Conservation (phyloP, 2,797 vertebrate genomes). For the Orestias chungarensis region DNA sequence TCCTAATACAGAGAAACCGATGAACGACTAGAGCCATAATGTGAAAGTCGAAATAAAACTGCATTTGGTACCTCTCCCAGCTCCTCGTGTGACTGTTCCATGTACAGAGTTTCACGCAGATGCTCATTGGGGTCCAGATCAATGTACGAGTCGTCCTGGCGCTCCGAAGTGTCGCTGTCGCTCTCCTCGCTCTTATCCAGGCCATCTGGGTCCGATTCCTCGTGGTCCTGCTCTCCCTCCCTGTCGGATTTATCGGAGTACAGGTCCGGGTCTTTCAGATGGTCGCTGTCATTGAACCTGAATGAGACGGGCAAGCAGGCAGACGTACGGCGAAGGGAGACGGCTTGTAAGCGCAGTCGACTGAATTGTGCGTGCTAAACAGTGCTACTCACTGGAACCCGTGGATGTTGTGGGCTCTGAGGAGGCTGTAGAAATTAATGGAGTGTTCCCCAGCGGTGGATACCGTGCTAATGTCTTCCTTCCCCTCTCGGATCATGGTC, state of each 20-base stretch:
- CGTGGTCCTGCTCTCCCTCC: constrained; percentile 93
- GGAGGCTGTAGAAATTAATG: constrained; percentile 93
- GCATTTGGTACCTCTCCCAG: constrained; percentile 88
- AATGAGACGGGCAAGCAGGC: neutral
- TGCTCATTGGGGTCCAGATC: constrained; percentile 89
- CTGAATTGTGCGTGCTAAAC: neutral
- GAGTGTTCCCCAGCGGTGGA: constrained; percentile 82
- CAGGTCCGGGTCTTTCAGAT: constrained; percentile 94
- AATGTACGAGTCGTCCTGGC: constrained; percentile 92
- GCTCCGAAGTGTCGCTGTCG: constrained; percentile 94
- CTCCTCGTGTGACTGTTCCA: constrained; percentile 92
- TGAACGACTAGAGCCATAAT: neutral
- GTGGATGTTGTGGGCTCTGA: constrained; percentile 93
- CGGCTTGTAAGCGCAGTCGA: neutral
- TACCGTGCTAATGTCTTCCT: constrained; percentile 85
- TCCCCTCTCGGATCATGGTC: constrained; percentile 97
- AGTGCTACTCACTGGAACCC: constrained; percentile 86
- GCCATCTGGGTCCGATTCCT: constrained; percentile 94
- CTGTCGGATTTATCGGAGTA: constrained; percentile 98
- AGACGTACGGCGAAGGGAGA: no score
- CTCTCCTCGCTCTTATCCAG: constrained; percentile 97
- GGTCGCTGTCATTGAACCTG: constrained; percentile 94
- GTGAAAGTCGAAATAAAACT: neutral
- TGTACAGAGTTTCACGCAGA: constrained; percentile 88
- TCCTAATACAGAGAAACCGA: neutral